Percentiles rank a stretch among this genome's conserved stretches.
These are phyloP conservation scores for Anastrepha ludens DNA, from an alignment of 1,140 invertebrate genomes.

Conservation along the genomic window DNA sequence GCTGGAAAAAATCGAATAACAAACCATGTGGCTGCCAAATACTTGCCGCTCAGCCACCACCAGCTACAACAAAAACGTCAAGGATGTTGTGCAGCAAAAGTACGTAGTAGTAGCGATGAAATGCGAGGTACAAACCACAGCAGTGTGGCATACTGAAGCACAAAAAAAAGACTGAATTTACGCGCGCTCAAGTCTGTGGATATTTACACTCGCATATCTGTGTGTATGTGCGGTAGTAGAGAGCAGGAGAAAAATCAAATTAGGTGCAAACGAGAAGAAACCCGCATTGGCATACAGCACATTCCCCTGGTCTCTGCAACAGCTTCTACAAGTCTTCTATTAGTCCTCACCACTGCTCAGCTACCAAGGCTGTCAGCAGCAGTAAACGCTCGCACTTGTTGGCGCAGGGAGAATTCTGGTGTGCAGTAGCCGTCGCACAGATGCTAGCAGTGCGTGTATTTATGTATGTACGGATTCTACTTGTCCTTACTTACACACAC, in stretches of 20 bases:
- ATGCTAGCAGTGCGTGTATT: background rate
- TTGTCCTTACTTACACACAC: background rate
- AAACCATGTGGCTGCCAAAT: conserved; percentile 50
- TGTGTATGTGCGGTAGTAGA: background rate
- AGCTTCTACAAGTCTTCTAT: background rate
- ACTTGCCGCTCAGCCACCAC: background rate
- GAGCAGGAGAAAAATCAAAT: conserved; percentile 54
- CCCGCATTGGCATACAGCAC: background rate
- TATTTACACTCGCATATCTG: background rate
- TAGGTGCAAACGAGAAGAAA: conserved; percentile 56
- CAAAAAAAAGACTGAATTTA: background rate
- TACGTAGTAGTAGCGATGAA: conserved; percentile 1
- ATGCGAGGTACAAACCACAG: conserved; percentile 46
- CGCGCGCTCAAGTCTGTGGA: conserved; percentile 6
- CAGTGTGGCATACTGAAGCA: background rate
- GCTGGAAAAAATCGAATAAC: background rate
- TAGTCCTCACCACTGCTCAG: background rate
- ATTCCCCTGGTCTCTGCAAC: background rate
- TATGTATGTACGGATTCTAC: background rate
- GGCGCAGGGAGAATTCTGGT: background rate
- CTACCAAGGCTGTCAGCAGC: conserved; percentile 39
- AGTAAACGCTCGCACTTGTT: conserved; percentile 18
- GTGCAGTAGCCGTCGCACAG: background rate
- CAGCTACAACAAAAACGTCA: background rate
- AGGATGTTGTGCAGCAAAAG: background rate